A percentile compares a stretch with the other conserved stretches of the same genome.
Evolutionary conservation across 2,888 invertebrate genomes (phyloP).

Genomic region (Suillia variegata): DNA sequence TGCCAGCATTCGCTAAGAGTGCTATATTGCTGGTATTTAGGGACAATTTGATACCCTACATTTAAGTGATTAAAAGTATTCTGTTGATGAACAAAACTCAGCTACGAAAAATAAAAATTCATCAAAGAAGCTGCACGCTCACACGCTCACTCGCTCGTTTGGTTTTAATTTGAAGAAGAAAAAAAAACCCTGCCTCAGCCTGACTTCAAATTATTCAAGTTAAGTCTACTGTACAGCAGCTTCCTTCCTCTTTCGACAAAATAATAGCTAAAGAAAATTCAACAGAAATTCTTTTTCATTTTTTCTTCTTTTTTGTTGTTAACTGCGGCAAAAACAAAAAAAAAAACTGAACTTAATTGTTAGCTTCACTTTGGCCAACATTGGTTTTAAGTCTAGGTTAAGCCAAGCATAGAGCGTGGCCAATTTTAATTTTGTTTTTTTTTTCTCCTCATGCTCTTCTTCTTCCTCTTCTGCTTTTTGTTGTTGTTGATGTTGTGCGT

Average conservation of each 20-base stretch:
- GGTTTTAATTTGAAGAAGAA: no score
- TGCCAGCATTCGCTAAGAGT: no score
- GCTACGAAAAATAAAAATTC: no score
- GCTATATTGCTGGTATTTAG: no score
- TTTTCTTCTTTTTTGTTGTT: neutral
- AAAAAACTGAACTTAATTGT: conserved; percentile 16
- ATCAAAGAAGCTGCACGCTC: no score
- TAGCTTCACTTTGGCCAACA: conserved; percentile 4
- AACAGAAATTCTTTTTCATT: neutral
- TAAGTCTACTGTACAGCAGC: neutral
- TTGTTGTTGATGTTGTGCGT: neutral
- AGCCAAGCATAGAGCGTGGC: conserved; percentile 13
- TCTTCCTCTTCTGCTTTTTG: neutral
- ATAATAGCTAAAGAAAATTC: neutral
- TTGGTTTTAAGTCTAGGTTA: neutral
- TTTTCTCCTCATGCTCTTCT: neutral
- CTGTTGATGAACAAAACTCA: no score
- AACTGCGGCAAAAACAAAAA: neutral
- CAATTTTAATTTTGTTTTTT: conserved; percentile 17
- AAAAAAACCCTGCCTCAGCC: no score
- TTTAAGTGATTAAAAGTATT: no score
- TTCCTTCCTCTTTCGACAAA: conserved; percentile 1
- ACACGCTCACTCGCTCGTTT: no score
- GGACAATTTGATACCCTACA: no score
- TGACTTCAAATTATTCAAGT: no score